A percentile compares a stretch with the other conserved stretches of the same genome.
Evolutionary conservation across 1,140 invertebrate species (phyloP).

Genomic region (Eriosoma lanigerum): DNA sequence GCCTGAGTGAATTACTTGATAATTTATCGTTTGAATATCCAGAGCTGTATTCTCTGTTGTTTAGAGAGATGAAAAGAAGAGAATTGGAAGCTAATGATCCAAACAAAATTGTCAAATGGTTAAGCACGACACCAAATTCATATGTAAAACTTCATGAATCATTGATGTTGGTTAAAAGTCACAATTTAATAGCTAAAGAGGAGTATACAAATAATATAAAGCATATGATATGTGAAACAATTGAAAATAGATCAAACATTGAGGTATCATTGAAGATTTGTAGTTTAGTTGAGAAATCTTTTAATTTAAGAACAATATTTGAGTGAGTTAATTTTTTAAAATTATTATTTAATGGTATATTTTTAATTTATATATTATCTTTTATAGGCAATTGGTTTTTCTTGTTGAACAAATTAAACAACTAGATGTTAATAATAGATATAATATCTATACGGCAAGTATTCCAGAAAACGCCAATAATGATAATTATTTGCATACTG

Average conservation of each 20-base stretch:
- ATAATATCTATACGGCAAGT: neutral
- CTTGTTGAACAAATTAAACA: constrained; percentile 5
- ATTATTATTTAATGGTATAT: too few species aligned
- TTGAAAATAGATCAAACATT: neutral
- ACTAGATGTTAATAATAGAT: neutral
- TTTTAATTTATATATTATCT: too few species aligned
- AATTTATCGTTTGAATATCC: neutral
- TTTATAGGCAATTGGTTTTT: constrained; percentile 13
- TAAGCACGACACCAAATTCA: neutral
- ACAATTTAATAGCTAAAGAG: constrained; percentile 20
- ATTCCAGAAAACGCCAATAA: neutral
- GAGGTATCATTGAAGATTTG: constrained; percentile 4
- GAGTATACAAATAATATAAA: neutral
- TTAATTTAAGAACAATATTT: neutral
- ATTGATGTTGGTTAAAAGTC: constrained; percentile 15
- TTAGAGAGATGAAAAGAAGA: constrained; percentile 14
- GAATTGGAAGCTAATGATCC: constrained; percentile 20
- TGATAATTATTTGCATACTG: neutral
- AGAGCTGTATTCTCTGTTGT: neutral
- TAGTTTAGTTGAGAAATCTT: neutral
- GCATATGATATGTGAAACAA: neutral
- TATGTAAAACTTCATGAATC: constrained; percentile 21
- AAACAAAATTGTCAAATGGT: neutral
- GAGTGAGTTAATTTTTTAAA: neutral
- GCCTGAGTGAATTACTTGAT: neutral